Conservation (phyloP, 1,140 invertebrate genomes). For the Physella acuta region DNA sequence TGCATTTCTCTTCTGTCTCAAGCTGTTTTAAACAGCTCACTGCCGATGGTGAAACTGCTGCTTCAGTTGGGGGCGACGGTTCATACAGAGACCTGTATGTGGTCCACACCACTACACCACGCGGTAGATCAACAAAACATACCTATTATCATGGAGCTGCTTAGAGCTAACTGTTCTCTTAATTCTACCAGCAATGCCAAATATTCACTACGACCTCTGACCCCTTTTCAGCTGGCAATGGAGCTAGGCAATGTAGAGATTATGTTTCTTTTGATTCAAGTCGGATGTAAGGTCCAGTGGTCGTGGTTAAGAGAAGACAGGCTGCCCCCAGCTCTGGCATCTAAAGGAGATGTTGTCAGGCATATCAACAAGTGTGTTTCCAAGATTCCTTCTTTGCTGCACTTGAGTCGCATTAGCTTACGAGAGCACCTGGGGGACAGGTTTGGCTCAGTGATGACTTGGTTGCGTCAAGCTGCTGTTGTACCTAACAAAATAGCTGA, state of each 20-base stretch:
- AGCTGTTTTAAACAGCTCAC: conserved; percentile 13
- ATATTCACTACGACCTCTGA: conserved; percentile 20
- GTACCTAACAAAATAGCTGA: conserved; percentile 16
- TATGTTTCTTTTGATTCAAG: conserved; percentile 7
- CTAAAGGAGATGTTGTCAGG: conserved; percentile 11
- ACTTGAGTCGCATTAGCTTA: conserved; percentile 7
- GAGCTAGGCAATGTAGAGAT: conserved; percentile 17
- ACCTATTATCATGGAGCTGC: conserved; percentile 16
- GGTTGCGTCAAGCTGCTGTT: conserved; percentile 2
- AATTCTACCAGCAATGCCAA: conserved; percentile 26
- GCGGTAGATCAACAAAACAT: conserved; percentile 22
- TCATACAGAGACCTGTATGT: conserved; percentile 22
- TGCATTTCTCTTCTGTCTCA: conserved; percentile 19
- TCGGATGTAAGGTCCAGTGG: conserved; percentile 15
- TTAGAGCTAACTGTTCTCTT: conserved; percentile 17
- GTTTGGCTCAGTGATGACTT: not conserved
- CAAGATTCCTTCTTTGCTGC: conserved; percentile 19
- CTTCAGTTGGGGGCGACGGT: conserved; percentile 9
- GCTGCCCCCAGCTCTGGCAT: not conserved
- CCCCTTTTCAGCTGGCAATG: conserved; percentile 17
- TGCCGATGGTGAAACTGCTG: conserved; percentile 20
- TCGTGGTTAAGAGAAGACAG: conserved; percentile 17
- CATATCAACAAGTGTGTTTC: conserved; percentile 4
- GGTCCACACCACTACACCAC: conserved; percentile 23
- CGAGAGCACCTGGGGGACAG: conserved; percentile 12